These are phyloP conservation scores for Synanthedon andrenaeformis DNA, from an alignment of 2,888 invertebrate species.

Conservation along the genomic window DNA sequence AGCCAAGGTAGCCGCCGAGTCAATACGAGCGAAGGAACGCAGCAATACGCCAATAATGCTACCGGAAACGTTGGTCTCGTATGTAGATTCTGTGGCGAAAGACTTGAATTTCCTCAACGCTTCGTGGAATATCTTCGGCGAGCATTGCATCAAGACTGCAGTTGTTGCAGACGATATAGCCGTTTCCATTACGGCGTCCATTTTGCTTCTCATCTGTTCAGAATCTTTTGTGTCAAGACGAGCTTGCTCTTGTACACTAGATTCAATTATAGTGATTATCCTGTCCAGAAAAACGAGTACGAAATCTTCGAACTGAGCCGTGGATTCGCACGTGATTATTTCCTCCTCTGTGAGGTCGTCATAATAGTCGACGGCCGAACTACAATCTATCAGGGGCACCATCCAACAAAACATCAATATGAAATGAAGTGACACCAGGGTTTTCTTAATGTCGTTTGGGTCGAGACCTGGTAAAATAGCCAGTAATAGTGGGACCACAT, in stretches of 20 bases:
- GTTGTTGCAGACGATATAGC: constrained; percentile 77
- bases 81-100: constrained; percentile 80
- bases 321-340: constrained; percentile 79
- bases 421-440: constrained; percentile 81
- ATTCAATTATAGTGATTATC: constrained; percentile 78
- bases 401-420: constrained; percentile 81
- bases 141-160: constrained; percentile 79
- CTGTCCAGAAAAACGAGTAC: constrained; percentile 86
- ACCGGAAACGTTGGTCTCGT: constrained; percentile 87
- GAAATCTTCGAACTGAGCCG: constrained; percentile 91
- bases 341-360: constrained; percentile 83
- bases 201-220: constrained; percentile 72
- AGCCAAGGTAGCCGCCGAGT: constrained; percentile 77
- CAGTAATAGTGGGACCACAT: constrained; percentile 84
- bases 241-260: constrained; percentile 76
- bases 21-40: constrained; percentile 73
- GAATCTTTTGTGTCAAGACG: constrained; percentile 73
- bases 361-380: constrained; percentile 76
- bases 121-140: constrained; percentile 71
- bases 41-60: constrained; percentile 81
- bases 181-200: constrained; percentile 79
- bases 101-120: constrained; percentile 81
- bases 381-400: constrained; percentile 88
- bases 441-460: constrained; percentile 86
- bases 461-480: constrained; percentile 90